Conservation (phyloP, 2,888 invertebrate species). For the Strigamia maritima region DNA sequence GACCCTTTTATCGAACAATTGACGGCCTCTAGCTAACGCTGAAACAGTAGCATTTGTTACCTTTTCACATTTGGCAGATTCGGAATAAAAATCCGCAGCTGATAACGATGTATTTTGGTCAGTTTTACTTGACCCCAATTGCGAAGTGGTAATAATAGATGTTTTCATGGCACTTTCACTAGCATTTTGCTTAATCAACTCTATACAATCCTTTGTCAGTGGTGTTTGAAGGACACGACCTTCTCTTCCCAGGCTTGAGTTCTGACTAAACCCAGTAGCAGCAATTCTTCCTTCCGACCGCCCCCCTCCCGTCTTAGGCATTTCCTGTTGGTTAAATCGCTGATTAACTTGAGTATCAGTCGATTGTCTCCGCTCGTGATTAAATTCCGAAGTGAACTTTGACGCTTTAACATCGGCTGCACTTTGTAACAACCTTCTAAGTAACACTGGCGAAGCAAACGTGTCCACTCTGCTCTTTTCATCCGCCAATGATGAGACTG, state of each 20-base stretch:
- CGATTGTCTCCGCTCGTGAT: not conserved
- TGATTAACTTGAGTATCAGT: not conserved
- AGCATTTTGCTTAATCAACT: not conserved
- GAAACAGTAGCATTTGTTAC: not conserved
- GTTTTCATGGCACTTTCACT: conserved; percentile 12
- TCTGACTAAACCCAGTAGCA: conserved; percentile 2
- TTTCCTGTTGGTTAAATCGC: conserved; percentile 2
- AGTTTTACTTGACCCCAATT: conserved; percentile 4
- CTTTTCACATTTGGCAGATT: not conserved
- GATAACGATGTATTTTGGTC: conserved; percentile 4
- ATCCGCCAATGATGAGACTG: not conserved
- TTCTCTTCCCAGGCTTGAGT: not conserved
- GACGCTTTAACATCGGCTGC: not conserved
- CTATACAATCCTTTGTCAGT: not conserved
- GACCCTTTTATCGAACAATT: conserved; percentile 11
- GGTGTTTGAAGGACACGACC: not conserved
- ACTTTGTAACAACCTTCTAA: not conserved
- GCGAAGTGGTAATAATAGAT: not conserved
- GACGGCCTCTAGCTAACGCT: conserved; percentile 13
- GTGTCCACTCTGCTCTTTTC: conserved; percentile 6
- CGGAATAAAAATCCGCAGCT: not conserved
- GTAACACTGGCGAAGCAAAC: not conserved
- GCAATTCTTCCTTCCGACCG: not conserved
- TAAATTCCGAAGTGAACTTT: not conserved
- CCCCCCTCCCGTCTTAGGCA: conserved; percentile 2